A percentile compares a stretch with the other conserved stretches of the same genome.
These are phyloP conservation scores for Rhinoraja longicauda DNA, from an alignment of 2,797 vertebrate genomes.

Conservation along the genomic window DNA sequence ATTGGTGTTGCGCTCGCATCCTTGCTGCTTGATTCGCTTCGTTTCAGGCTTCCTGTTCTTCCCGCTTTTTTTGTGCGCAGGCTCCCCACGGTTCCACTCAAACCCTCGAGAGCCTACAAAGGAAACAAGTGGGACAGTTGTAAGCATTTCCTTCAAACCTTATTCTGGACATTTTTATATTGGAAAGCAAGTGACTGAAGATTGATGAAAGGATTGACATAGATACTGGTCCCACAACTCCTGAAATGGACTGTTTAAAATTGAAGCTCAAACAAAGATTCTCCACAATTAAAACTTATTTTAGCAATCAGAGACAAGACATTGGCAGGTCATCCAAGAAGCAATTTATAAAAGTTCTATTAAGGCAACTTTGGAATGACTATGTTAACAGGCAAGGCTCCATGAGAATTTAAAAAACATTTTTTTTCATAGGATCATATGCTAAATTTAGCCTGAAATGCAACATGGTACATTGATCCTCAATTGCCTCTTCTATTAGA, in stretches of 20 bases:
- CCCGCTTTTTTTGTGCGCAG: conserved; percentile 64
- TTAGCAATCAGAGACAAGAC: neutral
- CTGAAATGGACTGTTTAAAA: neutral
- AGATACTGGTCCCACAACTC: neutral
- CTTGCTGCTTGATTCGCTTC: conserved; percentile 70
- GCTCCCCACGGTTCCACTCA: conserved; percentile 53
- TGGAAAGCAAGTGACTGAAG: neutral
- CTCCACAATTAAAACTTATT: neutral
- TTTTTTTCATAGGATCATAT: neutral
- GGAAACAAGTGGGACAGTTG: neutral
- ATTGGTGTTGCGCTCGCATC: conserved; percentile 67
- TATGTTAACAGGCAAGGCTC: neutral
- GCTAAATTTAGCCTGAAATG: neutral
- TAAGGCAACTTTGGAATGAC: neutral
- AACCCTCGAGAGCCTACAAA: conserved; percentile 50
- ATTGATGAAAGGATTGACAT: neutral
- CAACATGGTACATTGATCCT: neutral
- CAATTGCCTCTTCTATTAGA: neutral
- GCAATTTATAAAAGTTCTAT: neutral
- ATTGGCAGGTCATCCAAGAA: neutral
- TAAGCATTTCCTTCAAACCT: neutral
- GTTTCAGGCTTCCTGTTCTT: conserved; percentile 79
- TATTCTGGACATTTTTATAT: no score
- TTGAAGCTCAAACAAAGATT: neutral
- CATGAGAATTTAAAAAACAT: neutral